Conservation (phyloP, 2,888 invertebrate species). For the Sepiola atlantica region DNA sequence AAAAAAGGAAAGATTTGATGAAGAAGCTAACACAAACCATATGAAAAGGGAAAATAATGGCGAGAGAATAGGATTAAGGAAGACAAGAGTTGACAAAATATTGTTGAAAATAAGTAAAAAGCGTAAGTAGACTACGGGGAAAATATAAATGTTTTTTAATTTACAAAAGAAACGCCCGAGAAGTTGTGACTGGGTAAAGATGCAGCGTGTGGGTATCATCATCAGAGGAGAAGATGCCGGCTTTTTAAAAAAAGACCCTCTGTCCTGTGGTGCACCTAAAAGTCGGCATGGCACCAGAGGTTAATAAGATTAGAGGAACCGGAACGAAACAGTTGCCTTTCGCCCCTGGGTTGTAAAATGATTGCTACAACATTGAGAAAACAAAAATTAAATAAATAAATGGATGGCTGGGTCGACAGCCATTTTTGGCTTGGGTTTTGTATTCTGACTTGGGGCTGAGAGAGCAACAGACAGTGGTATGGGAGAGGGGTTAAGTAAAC, state of each 20-base stretch:
- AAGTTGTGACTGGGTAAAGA: not conserved
- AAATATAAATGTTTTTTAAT: too few relatives aligned
- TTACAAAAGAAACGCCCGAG: too few relatives aligned
- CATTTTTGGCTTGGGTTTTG: not conserved
- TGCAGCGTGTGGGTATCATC: not conserved
- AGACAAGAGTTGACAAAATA: too few relatives aligned
- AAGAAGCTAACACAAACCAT: too few relatives aligned
- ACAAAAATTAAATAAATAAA: not conserved
- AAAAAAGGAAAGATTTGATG: too few relatives aligned
- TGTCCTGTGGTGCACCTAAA: not conserved
- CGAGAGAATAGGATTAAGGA: too few relatives aligned
- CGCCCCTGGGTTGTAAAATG: not conserved
- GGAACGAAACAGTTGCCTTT: conserved; percentile 32
- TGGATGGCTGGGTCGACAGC: not conserved
- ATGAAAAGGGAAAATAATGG: not conserved
- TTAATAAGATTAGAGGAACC: not conserved
- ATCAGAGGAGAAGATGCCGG: not conserved
- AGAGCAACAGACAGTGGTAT: too few relatives aligned
- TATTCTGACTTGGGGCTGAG: not conserved
- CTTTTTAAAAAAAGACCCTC: not conserved
- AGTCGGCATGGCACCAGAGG: not conserved
- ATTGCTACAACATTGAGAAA: not conserved
- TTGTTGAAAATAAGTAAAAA: too few relatives aligned
- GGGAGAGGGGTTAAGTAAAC: too few relatives aligned
- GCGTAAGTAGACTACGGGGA: too few relatives aligned